Conservation (phyloP, 2,888 invertebrate genomes). For the Adelphocoris suturalis region DNA sequence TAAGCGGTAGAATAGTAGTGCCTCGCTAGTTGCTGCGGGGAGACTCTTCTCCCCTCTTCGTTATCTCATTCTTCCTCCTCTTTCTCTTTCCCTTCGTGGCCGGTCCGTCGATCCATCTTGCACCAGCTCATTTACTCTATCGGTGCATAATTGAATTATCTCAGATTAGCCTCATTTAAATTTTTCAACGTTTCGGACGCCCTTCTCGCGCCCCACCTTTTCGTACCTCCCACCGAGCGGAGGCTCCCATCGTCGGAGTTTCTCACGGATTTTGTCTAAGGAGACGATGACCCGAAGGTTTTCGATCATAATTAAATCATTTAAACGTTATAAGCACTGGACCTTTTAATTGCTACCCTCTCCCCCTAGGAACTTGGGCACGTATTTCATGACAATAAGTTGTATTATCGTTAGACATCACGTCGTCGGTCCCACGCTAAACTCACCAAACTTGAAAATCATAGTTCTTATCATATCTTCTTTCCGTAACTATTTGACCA, state of each 20-base stretch:
- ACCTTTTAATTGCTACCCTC: too few relatives aligned
- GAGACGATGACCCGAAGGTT: constrained; percentile 12
- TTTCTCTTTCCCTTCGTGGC: too few relatives aligned
- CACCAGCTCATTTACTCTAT: constrained; percentile 64
- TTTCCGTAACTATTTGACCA: too few relatives aligned
- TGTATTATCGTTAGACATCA: too few relatives aligned
- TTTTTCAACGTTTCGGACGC: constrained; percentile 45
- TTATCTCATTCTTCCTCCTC: background rate
- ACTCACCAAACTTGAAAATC: too few relatives aligned
- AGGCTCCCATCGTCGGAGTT: background rate
- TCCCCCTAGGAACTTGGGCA: too few relatives aligned
- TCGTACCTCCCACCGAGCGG: constrained; percentile 14
- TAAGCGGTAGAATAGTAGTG: too few relatives aligned
- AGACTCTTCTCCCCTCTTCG: too few relatives aligned
- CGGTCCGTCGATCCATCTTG: constrained; percentile 60
- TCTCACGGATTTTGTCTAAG: background rate
- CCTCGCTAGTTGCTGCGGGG: too few relatives aligned
- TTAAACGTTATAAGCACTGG: background rate
- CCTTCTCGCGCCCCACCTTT: background rate
- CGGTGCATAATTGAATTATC: constrained; percentile 64
- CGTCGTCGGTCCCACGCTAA: too few relatives aligned
- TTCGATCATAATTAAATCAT: constrained; percentile 21
- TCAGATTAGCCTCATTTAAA: constrained; percentile 62
- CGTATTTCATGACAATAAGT: too few relatives aligned
- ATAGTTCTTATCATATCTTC: too few relatives aligned